phyloP scores from a whole-genome alignment of 2,113 vertebrate species.

The Sander vitreus region DNA sequence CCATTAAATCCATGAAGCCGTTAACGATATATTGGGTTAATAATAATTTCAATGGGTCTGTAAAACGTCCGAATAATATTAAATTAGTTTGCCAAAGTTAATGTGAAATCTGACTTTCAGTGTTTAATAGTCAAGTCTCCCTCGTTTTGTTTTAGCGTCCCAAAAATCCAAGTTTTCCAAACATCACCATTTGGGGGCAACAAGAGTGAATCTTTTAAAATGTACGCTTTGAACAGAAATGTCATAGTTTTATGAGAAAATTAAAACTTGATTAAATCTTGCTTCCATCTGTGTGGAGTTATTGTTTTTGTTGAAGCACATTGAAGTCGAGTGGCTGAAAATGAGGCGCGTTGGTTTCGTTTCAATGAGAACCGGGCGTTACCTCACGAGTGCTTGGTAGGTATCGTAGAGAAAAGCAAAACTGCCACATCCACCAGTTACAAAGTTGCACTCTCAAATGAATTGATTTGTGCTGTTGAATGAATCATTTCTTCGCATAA shows the following conservation, averaged over 20 bases:
- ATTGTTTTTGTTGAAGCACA: not conserved
- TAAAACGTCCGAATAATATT: slow-evolving; percentile 4
- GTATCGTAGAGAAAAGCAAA: too few relatives aligned
- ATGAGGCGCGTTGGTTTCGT: not conserved
- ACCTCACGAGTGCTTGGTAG: not conserved
- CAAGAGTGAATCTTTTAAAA: not conserved
- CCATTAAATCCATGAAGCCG: not conserved
- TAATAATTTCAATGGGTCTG: too few relatives aligned
- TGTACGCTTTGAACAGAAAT: slow-evolving; percentile 35
- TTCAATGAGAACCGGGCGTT: not conserved
- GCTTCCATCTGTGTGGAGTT: not conserved
- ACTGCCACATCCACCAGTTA: too few relatives aligned
- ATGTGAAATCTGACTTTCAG: slow-evolving; percentile 18
- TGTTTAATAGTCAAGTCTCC: not conserved
- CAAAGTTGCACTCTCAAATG: too few relatives aligned
- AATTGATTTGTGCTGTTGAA: too few relatives aligned
- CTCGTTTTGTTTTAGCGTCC: not conserved
- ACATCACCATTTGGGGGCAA: not conserved
- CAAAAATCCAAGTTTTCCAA: not conserved
- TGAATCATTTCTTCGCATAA: too few relatives aligned
- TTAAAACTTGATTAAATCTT: slow-evolving; percentile 21
- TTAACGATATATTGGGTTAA: not conserved
- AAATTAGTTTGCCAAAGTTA: slow-evolving; percentile 52
- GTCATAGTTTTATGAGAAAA: slow-evolving; percentile 58
- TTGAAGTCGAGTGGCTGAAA: not conserved